Evolutionary conservation across 1,140 invertebrate genomes (phyloP).

Genomic region (Gonatopus flavifemur): DNA sequence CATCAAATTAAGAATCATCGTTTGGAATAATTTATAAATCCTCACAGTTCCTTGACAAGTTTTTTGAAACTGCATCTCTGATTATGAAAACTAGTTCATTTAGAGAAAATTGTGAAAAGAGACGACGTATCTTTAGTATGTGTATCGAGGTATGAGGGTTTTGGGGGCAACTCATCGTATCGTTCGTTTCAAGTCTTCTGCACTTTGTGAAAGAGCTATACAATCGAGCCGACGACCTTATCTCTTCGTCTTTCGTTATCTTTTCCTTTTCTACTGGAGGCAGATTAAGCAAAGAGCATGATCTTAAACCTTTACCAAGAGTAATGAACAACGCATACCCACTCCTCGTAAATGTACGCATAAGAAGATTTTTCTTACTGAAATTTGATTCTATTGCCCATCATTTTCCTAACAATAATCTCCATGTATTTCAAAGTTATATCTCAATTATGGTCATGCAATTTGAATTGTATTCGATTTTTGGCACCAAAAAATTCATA

Average conservation of each 20-base stretch:
- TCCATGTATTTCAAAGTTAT: too few species aligned
- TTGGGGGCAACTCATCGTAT: slow-evolving; percentile 47
- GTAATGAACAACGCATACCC: background rate
- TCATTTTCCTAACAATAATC: too few species aligned
- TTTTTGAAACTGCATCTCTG: slow-evolving; percentile 36
- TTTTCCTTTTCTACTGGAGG: too few species aligned
- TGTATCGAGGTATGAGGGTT: slow-evolving; percentile 53
- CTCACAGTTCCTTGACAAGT: too few species aligned
- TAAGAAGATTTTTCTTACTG: background rate
- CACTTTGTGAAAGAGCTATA: slow-evolving; percentile 32
- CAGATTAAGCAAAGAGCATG: too few species aligned
- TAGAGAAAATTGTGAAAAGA: slow-evolving; percentile 54
- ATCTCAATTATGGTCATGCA: too few species aligned
- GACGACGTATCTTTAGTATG: slow-evolving; percentile 39
- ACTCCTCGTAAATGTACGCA: background rate
- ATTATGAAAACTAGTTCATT: slow-evolving; percentile 51
- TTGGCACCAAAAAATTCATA: too few species aligned
- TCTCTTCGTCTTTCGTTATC: slow-evolving; percentile 17
- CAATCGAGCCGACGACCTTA: slow-evolving; percentile 26
- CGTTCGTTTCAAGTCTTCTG: slow-evolving; percentile 32
- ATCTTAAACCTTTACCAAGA: background rate
- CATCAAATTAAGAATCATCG: too few species aligned
- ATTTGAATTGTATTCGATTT: too few species aligned
- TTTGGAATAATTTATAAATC: too few species aligned
- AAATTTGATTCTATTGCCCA: too few species aligned